Evolutionary conservation across 2,797 vertebrate species (phyloP).

Genomic region (Onychomys leucogaster): DNA sequence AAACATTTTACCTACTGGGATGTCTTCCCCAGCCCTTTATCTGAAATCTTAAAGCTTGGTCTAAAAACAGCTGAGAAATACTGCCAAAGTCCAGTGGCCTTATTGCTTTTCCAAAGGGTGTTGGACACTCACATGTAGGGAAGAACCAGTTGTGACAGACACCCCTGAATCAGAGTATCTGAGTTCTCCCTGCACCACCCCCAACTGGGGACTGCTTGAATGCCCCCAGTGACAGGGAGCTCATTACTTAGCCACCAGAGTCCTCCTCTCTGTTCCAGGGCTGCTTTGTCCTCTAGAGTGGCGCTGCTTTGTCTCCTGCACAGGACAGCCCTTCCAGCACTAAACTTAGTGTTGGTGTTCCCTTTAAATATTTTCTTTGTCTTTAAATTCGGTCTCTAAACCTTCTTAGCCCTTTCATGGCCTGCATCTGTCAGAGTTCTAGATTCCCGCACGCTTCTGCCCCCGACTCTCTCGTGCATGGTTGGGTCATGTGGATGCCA

Average conservation of each 20-base stretch:
- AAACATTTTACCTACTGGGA: neutral
- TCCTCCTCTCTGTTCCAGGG: neutral
- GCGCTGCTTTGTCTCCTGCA: neutral
- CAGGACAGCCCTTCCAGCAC: neutral
- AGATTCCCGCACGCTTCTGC: neutral
- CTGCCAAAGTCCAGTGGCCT: neutral
- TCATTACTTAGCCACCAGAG: neutral
- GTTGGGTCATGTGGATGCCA: neutral
- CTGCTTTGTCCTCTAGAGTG: neutral
- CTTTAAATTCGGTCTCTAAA: neutral
- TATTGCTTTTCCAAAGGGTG: neutral
- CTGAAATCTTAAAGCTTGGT: constrained; percentile 39
- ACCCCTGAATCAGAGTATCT: neutral
- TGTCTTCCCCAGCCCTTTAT: neutral
- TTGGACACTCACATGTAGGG: neutral
- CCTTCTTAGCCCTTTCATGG: neutral
- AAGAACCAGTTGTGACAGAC: neutral
- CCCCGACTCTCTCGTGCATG: neutral
- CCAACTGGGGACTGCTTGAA: neutral
- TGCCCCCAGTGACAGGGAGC: neutral
- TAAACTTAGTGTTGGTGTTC: neutral
- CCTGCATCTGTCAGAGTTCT: neutral
- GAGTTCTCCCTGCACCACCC: neutral
- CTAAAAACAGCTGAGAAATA: constrained; percentile 33
- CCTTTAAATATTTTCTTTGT: constrained; percentile 21